Percentiles rank a stretch among this genome's conserved stretches.
Conservation (phyloP, 2,113 vertebrate genomes). For the Megaceryle maxima region DNA sequence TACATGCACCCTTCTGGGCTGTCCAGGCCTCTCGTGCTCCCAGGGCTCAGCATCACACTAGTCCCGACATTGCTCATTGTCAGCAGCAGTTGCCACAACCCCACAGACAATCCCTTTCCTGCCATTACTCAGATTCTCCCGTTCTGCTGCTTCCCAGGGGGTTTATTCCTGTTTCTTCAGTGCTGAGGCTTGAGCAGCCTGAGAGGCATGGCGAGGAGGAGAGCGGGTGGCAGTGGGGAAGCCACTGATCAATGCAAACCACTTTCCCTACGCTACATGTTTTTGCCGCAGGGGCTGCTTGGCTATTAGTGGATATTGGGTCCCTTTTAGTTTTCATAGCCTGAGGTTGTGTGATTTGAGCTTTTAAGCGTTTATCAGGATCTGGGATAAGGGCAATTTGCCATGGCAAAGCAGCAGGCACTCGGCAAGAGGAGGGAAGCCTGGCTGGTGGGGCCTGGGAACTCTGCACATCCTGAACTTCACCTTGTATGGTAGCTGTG, state of each 20-base stretch:
- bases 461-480: not conserved
- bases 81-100: not conserved
- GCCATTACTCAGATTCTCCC: accelerated
- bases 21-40: not conserved
- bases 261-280: conserved; percentile 59
- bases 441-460: not conserved
- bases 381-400: conserved; percentile 59
- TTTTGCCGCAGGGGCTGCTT: conserved; percentile 35
- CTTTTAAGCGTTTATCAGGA: conserved; percentile 78
- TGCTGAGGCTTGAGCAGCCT: not conserved
- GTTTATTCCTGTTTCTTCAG: not conserved
- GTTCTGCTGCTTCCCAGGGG: not conserved
- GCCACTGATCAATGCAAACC: conserved; percentile 75
- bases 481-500: accelerated
- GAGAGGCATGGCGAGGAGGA: not conserved
- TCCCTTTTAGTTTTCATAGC: conserved; percentile 64
- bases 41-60: not conserved
- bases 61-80: not conserved
- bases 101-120: not conserved
- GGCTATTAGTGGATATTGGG: conserved; percentile 4
- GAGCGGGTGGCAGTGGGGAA: not conserved
- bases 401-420: conserved; percentile 62
- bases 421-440: conserved; percentile 5
- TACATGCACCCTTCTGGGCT: not conserved
- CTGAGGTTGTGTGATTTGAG: conserved; percentile 50